A percentile compares a stretch with the other conserved stretches of the same genome.
phyloP scores from a whole-genome alignment of 2,888 invertebrate species.

The Apoda limacodes region DNA sequence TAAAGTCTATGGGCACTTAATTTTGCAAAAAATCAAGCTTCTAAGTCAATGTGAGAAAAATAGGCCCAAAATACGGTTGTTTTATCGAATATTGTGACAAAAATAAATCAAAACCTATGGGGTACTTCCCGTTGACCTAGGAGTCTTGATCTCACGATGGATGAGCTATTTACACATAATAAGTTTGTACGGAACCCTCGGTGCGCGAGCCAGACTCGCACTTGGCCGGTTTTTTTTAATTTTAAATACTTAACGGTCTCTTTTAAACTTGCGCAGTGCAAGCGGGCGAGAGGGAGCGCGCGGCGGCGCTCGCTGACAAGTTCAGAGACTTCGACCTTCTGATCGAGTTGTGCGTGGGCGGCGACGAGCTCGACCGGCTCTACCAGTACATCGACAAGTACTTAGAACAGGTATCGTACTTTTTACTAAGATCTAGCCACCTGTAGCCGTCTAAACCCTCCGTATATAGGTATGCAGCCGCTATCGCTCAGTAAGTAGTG shows the following conservation, averaged over 20 bases:
- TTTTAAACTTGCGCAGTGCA: conserved; percentile 64
- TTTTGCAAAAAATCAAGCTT: too few relatives aligned
- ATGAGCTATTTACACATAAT: too few relatives aligned
- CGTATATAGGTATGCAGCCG: background rate
- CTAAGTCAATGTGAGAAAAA: too few relatives aligned
- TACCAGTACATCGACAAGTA: conserved; percentile 48
- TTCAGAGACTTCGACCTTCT: conserved; percentile 88
- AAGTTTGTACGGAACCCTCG: too few relatives aligned
- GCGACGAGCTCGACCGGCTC: conserved; percentile 71
- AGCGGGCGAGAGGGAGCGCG: conserved; percentile 82
- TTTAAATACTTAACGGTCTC: background rate
- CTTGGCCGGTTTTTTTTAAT: background rate
- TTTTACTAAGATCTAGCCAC: background rate
- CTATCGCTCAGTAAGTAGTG: too few relatives aligned
- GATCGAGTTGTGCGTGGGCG: conserved; percentile 82
- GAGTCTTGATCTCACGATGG: too few relatives aligned
- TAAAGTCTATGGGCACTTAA: too few relatives aligned
- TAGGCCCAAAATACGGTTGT: background rate
- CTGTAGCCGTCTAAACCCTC: background rate
- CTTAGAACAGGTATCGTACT: conserved; percentile 43
- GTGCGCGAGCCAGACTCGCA: too few relatives aligned
- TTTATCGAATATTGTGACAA: too few relatives aligned
- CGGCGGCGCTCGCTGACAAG: conserved; percentile 88
- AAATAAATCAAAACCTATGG: too few relatives aligned
- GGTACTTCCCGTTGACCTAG: too few relatives aligned